Evolutionary conservation across 2,797 vertebrate species (phyloP), one percentile per base, ranked within the genome.

Genomic region (Oreochromis grahami): DNA sequence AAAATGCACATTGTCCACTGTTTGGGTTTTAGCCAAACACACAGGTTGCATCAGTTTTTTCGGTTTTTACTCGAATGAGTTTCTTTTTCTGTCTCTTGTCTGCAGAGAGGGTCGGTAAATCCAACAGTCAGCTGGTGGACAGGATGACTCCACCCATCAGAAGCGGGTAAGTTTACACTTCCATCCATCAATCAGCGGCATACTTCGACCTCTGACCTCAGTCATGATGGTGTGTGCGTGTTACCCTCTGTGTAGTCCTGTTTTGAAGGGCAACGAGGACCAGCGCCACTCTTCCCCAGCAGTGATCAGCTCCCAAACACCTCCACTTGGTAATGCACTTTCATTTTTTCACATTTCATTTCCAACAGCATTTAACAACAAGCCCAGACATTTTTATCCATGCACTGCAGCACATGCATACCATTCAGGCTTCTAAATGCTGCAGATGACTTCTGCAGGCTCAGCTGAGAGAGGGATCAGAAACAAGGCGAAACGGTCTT

Each of bases 31-130:
- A 43, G 24, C 24, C 9, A 38, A 41, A n/a, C 38, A n/a, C 15
- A 56, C 24, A 32, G 15, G 70, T 19, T 74, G 45, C 26, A 74
- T 74, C 17, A 34, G 12, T n/a, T 32, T 45, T 58, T 78, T 29
- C 3, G 0, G 38, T 45, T 78, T 58, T 38, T 45, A 43, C 38
- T 58, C 3, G 4, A 48, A 36, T 60, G 5, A 1, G 2, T 51
- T 34, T 21, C 19, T 45, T 80, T 29, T 52, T 52, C 14, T 26
- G 32, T 56, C 19, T 4, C 17, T 5, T 17, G 1, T 77, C 29
- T 58, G 41, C 90, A 95, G 95, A 95, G 91, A 77, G 93, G 50
- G 93, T 92, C 77, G 84, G 86, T 36, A 93, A 93, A 60, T 86
- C 93, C 88, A 93, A 17, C 87, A 51, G 76, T 3, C 91, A 74